Evolutionary conservation across 1,140 invertebrate species (phyloP), one percentile per base, ranked within the genome.

Genomic region (Bathynomus jamesi): DNA sequence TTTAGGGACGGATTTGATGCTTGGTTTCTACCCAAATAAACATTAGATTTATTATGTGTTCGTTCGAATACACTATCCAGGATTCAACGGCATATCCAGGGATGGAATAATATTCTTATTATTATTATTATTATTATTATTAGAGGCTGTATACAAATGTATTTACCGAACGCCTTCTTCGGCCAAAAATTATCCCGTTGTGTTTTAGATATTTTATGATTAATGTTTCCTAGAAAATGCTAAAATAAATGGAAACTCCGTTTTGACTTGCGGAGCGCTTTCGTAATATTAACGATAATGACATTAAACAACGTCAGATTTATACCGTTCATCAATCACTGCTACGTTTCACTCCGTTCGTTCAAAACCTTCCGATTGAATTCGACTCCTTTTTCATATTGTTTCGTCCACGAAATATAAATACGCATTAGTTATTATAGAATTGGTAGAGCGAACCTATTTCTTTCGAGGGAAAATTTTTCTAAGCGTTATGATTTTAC

Each of bases 221-320:
- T 40, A 40, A 40, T 40, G 32, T 40, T 40, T 40, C 32, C 32
- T 17, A 40, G 32, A 40, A 40, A 40, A 40, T 40, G 32, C 17
- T 67, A 70, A 73, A 69, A 63, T 65, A 73, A 69, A 69, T 69
- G 71, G 67, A 69, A 67, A 68, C 64, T 63, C 30, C 67, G 71
- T 64, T 25, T 60, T 68, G 32, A 31, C 32, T 68, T 53, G 71
- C 63, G 71, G 63, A 73, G 64, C 67, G 72, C 62, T 73, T 73
- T 70, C 66, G 64, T 74, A 74, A 74, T 70, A 74, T 74, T 74
- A 74, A 70, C 72, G 72, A 74, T 74, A 74, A 74, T 74, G 72
- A 74, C 72, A 74, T 74, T 74, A 74, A 74, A 74, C 72, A 74
- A 74, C 72, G 72, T 74, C 72, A 74, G 72, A 74, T 74, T 74